These are phyloP conservation scores for Dolichotis patagonum DNA, from an alignment of 2,113 vertebrate species.

Conservation along the genomic window DNA sequence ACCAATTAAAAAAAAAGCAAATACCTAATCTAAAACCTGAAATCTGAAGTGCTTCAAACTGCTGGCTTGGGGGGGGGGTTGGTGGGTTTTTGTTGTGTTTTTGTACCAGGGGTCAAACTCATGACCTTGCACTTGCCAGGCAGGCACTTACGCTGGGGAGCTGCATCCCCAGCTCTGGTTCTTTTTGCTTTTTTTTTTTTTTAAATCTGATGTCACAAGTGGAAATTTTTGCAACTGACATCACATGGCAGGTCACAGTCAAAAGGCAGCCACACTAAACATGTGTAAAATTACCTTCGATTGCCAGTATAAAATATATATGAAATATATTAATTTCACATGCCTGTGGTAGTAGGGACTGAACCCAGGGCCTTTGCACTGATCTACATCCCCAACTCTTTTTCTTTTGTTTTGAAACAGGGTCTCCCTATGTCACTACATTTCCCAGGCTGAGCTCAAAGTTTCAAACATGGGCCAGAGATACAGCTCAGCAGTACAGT, in stretches of 20 bases:
- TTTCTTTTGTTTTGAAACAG: background rate
- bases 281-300: background rate
- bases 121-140: no score
- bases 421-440: background rate
- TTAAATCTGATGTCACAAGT: background rate
- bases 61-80: background rate
- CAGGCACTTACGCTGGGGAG: no score
- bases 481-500: no score
- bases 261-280: background rate
- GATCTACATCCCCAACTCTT: background rate
- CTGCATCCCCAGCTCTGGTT: no score
- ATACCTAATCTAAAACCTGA: background rate
- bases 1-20: slow-evolving; percentile 26
- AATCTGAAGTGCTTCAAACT: background rate
- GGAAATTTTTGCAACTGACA: background rate
- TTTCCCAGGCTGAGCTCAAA: background rate
- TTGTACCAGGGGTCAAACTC: no score
- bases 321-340: background rate
- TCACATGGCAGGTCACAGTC: background rate
- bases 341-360: background rate
- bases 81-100: no score
- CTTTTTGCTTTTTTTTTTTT: background rate
- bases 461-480: no score
- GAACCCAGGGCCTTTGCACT: background rate
- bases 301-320: background rate